Conservation (phyloP, 2,888 invertebrate genomes). For the Caenorhabditis afra region DNA sequence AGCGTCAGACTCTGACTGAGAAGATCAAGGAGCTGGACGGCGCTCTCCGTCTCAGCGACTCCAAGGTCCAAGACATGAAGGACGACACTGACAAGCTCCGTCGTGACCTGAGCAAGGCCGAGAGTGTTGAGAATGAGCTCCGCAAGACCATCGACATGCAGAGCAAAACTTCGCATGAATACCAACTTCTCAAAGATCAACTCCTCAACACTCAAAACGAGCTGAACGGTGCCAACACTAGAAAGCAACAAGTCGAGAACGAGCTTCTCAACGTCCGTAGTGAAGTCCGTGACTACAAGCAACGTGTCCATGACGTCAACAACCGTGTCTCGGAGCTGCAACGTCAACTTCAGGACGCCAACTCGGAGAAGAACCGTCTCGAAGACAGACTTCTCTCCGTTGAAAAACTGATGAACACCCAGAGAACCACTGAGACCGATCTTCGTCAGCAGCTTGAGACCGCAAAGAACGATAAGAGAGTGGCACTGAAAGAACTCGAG, state of each 20-base stretch:
- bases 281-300: slow-evolving; percentile 79
- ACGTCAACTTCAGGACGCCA: slow-evolving; percentile 78
- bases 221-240: slow-evolving; percentile 70
- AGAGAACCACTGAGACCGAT: slow-evolving; percentile 75
- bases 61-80: slow-evolving; percentile 75
- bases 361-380: slow-evolving; percentile 77
- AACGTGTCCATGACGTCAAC: slow-evolving; percentile 76
- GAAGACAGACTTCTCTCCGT: slow-evolving; percentile 76
- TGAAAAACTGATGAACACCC: slow-evolving; percentile 76
- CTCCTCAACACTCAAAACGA: slow-evolving; percentile 74
- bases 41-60: slow-evolving; percentile 74
- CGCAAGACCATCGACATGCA: slow-evolving; percentile 74
- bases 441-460: slow-evolving; percentile 76
- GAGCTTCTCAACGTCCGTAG: slow-evolving; percentile 74
- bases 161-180: slow-evolving; percentile 72
- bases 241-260: slow-evolving; percentile 75
- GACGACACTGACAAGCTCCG: slow-evolving; percentile 77
- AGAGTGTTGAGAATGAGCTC: slow-evolving; percentile 75
- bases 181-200: slow-evolving; percentile 73
- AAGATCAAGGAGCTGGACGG: slow-evolving; percentile 78
- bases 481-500: slow-evolving; percentile 71
- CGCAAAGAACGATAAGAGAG: slow-evolving; percentile 77
- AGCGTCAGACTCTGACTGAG: slow-evolving; percentile 73
- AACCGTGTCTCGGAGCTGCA: slow-evolving; percentile 77
- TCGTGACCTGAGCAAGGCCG: slow-evolving; percentile 76